Base-by-base conservation (phyloP, 92 coral and sea anemone species). In the Bergia puertoricense region DNA sequence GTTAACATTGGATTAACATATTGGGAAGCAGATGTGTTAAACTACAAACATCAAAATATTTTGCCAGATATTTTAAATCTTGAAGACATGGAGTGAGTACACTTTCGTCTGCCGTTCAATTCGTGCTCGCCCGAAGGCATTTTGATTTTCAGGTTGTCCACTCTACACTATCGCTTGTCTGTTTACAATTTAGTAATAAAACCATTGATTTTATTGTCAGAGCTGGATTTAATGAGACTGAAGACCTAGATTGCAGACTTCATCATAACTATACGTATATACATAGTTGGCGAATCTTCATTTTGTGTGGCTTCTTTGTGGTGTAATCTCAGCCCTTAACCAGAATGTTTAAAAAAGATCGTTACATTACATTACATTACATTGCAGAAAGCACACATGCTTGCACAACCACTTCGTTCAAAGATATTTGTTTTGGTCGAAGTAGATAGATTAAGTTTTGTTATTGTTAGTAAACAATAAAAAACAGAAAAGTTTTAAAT, bases 11-110 rank as follows among this genome's bases (percentile, higher is more conserved):
- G 62, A 66, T 43, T 82, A 42, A 66, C 48, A 41, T 42, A 43
- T 20, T 37, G 41, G 15, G 73, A 66, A 22, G 67, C 22, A 82
- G 76, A 30, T 30, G 23, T 40, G 76, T 2, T 56, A 65, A 50
- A 65, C 30, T 42, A n/a, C 43, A 82, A 82, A 45, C 74, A 82
- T 43, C 51, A 22, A 22, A 82, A 82, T 43, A 3, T 82, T 22
- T 22, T 43, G 54, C 73, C 86, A 82, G 86, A 82, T 69, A 82
- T 20, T 16, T 14, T 62, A 20, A 18, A 54, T 51, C 57, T 54
- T 6, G 59, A 62, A 62, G 69, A 62, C n/a, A 62, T 18, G 69
- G 23, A 62, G 69, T 62, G 69, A 62, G 11, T 23, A 62, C 5
- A 2, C 23, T 16, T 62, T 62, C 18, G 68, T 20, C 68, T 62